Base-by-base conservation (phyloP, 2,797 vertebrate species). In the Huso huso region DNA sequence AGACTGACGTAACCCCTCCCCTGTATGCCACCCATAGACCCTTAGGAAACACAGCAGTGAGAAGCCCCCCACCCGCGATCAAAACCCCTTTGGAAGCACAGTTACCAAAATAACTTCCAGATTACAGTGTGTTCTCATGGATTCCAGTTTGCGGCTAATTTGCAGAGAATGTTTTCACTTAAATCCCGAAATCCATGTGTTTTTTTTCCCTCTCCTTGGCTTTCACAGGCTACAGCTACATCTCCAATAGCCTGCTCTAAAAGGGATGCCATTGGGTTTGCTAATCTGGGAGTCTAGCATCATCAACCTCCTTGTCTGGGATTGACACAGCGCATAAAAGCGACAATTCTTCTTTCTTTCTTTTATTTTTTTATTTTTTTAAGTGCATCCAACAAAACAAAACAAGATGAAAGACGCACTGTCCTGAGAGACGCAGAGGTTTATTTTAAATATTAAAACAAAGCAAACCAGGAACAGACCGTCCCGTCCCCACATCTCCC, bases 131-230 rank as follows among this genome's bases (percentile, higher is more conserved):
- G 73, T 84, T 86, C 78, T 68, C 72, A 82, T 74, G 79, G 75
- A 81, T 77, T 79, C 81, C 76, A 72, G 74, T 53, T 78, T 77
- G 73, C 75, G 3, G 61, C 9, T 9, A 7, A 5, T 62, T 60
- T 74, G 15, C 68, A 82, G 87, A 88, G 85, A 78, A 77, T 88
- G 84, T 86, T 88, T 87, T 76, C 77, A 84, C 78, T 87, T 76
- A 87, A 82, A 76, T 60, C 64, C 61, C 66, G 69, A 67, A 37
- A 37, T 37, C 23, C 23, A 37, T 37, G 70, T 68, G 73, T 74
- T 73, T 69, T 67, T 71, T 57, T 71, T 70, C 71, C 51, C 51
- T 62, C 37, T 71, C 64, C 66, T 74, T 70, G 74, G 61, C 75
- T 72, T 66, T 51, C 52, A 67, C 53, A 63, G 73, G 73, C 73